These are phyloP conservation scores for Rhagonycha lutea DNA, from an alignment of 2,888 invertebrate genomes.

Conservation along the genomic window DNA sequence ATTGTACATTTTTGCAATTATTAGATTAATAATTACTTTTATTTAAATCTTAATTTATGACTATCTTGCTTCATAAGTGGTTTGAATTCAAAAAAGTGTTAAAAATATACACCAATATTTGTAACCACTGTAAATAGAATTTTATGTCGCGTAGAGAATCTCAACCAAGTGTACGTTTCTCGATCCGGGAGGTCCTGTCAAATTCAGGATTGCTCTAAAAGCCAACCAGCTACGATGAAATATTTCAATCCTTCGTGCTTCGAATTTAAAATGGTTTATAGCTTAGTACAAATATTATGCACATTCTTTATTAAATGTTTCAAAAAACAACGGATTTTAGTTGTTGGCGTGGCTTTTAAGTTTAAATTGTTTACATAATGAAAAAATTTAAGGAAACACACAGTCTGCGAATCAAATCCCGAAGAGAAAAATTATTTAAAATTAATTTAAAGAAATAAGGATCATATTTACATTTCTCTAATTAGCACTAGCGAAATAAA, in stretches of 20 bases:
- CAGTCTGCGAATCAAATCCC: background rate
- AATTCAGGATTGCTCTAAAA: constrained; percentile 40
- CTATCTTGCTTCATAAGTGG: constrained; percentile 25
- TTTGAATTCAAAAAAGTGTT: constrained; percentile 36
- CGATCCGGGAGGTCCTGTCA: constrained; percentile 34
- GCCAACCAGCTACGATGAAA: constrained; percentile 43
- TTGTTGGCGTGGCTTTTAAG: background rate
- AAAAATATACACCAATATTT: constrained; percentile 30
- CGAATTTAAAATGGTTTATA: constrained; percentile 35
- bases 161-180: constrained; percentile 32
- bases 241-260: constrained; percentile 44
- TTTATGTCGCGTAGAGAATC: constrained; percentile 30
- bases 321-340: background rate
- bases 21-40: background rate
- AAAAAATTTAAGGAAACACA: background rate
- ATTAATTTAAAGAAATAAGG: background rate
- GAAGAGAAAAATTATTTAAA: background rate
- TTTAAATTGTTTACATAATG: background rate
- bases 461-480: background rate
- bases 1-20: background rate
- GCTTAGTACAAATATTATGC: constrained; percentile 35
- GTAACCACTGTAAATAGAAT: constrained; percentile 36
- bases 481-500: background rate
- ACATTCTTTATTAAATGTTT: constrained; percentile 30
- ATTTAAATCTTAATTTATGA: background rate